Conservation (phyloP, 1,140 invertebrate species). For the Lutraria rhynchaena region DNA sequence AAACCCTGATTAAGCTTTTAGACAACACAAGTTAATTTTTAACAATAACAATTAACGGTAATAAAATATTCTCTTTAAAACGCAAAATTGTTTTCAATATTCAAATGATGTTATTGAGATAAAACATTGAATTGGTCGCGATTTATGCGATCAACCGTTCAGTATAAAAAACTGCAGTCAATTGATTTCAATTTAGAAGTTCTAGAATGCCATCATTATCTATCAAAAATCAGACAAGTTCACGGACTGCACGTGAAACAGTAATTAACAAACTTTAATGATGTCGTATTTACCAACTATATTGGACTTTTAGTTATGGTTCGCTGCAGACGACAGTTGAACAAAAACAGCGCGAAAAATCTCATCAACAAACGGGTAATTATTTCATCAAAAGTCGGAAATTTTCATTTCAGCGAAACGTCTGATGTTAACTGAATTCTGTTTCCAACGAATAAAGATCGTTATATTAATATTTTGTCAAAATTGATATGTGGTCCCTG, state of each 20-base stretch:
- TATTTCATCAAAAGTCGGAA: constrained; percentile 45
- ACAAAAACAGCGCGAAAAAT: constrained; percentile 19
- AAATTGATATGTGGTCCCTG: constrained; percentile 41
- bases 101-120: too few species aligned
- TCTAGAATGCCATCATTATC: too few species aligned
- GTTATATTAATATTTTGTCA: constrained; percentile 46
- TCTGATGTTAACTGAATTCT: constrained; percentile 8
- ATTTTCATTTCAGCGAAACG: constrained; percentile 14
- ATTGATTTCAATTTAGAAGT: too few species aligned
- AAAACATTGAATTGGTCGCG: too few species aligned
- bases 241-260: background rate
- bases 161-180: too few species aligned
- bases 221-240: constrained; percentile 4
- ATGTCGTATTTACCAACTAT: constrained; percentile 18
- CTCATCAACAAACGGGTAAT: constrained; percentile 23
- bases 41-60: too few species aligned
- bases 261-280: constrained; percentile 11
- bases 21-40: too few species aligned
- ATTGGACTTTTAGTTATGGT: constrained; percentile 23
- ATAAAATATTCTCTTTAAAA: too few species aligned
- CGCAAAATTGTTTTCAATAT: too few species aligned
- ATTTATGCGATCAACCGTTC: too few species aligned
- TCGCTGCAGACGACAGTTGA: constrained; percentile 37
- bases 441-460: background rate
- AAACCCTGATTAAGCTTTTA: too few species aligned